phyloP scores from a whole-genome alignment of 2,797 vertebrate species.

The Picus viridis region DNA sequence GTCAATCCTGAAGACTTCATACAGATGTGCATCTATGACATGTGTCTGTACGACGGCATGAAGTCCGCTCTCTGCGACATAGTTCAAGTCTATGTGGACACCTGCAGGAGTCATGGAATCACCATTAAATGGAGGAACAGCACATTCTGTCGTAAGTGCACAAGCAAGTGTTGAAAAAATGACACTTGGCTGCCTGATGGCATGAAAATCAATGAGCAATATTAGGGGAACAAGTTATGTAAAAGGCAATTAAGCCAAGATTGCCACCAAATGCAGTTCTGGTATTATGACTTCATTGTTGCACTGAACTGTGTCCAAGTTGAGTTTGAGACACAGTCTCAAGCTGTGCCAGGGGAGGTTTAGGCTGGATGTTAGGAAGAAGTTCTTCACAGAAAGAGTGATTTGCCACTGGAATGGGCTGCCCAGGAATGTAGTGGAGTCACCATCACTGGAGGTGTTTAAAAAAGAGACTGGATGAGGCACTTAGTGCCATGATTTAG shows the following conservation, averaged over 20 bases:
- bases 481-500: too few species aligned
- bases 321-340: background rate
- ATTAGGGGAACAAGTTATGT: background rate
- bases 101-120: conserved; percentile 66
- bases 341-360: too few species aligned
- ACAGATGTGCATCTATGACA: conserved; percentile 75
- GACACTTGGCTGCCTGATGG: background rate
- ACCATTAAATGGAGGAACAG: conserved; percentile 67
- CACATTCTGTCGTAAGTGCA: conserved; percentile 74
- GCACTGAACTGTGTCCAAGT: background rate
- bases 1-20: conserved; percentile 65
- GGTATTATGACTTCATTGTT: background rate
- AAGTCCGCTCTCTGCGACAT: conserved; percentile 66
- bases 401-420: too few species aligned
- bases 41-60: conserved; percentile 74
- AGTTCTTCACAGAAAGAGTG: too few species aligned
- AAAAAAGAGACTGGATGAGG: too few species aligned
- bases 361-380: too few species aligned
- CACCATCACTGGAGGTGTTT: too few species aligned
- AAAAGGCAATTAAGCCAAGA: background rate
- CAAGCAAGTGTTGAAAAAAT: background rate
- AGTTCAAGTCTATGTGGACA: conserved; percentile 70
- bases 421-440: too few species aligned
- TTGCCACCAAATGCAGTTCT: background rate
- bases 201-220: background rate